phyloP scores from a whole-genome alignment of 2,113 vertebrate genomes.

The Hippocampus abdominalis region DNA sequence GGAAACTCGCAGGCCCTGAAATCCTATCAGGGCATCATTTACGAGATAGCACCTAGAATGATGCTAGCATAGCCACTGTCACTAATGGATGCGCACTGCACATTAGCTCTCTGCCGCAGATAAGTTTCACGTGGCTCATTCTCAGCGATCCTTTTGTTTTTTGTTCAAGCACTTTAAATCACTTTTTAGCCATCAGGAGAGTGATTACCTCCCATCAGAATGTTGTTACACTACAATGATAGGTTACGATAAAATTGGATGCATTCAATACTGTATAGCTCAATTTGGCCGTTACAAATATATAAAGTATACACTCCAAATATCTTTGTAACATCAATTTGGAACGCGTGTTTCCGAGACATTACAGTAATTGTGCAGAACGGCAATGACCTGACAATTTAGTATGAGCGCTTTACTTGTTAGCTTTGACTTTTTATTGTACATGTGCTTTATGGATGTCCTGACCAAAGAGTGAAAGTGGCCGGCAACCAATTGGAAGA shows the following conservation, averaged over 20 bases:
- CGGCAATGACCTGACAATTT: neutral
- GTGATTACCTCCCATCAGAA: neutral
- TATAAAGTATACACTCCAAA: neutral
- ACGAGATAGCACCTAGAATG: constrained; percentile 47
- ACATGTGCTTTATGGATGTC: neutral
- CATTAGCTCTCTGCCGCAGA: constrained; percentile 60
- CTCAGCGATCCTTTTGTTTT: constrained; percentile 25
- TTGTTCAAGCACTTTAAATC: no score
- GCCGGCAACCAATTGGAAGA: neutral
- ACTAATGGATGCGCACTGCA: constrained; percentile 62
- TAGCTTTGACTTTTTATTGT: neutral
- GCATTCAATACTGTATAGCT: neutral
- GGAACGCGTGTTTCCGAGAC: neutral
- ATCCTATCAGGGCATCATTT: constrained; percentile 65
- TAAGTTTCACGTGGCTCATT: constrained; percentile 57
- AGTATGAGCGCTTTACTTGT: neutral
- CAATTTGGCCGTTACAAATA: neutral
- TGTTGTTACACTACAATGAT: neutral
- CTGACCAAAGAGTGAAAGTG: neutral
- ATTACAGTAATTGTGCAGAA: no score
- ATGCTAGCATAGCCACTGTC: constrained; percentile 40
- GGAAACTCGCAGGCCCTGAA: constrained; percentile 63
- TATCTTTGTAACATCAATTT: neutral
- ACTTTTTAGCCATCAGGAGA: neutral
- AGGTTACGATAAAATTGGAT: neutral